Base-by-base conservation (phyloP, 2,888 invertebrate species). In the Netelia inedita region DNA sequence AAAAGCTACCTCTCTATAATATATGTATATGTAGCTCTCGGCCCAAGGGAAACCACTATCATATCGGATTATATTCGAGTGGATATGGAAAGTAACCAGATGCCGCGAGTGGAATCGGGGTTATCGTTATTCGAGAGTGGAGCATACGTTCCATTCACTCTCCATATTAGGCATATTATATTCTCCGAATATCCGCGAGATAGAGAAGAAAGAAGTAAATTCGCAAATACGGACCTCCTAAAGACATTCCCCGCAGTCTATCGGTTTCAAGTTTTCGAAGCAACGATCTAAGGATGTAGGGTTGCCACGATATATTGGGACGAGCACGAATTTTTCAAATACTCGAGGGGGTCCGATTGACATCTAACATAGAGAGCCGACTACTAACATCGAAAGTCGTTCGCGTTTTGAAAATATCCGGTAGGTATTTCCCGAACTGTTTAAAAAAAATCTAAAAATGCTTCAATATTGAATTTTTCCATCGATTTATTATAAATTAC, bases 41-140 rank as follows among this genome's bases (percentile, higher is more conserved):
- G 63, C 69, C 69, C 63, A 57, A 63, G 63, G 65, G 55, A 59
- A 79, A 79, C 74, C 74, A 74, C 79, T 71, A 83, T 83, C 83
- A 83, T 83, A 75, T 74, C 74, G 79, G 83, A 83, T 83, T 83
- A 83, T 83, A 79, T 75, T 83, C 74, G 79, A 83, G 79, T 79
- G 79, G 74, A 83, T 83, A 79, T 79, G 79, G 69, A 79, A 83
- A 83, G 74, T 79, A 79, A 79, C 73, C 82, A 79, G 74, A 79
- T 83, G 83, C 65, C 71, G 1, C 59, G 43, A 66, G 73, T 43
- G 43, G 46, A 71, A 68, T 66, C 46, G 50, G 72, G 80, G 79
- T 80, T 83, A 80, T 74, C 79, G 74, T 75, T 75, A 79, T 83
- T 75, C 35, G 65, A 71, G 63, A 28, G 69, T 43, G 63, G 55